A percentile compares a stretch with the other conserved stretches of the same genome.
phyloP scores from a whole-genome alignment of 2,113 vertebrate genomes.

The Antechinus stuartii region DNA sequence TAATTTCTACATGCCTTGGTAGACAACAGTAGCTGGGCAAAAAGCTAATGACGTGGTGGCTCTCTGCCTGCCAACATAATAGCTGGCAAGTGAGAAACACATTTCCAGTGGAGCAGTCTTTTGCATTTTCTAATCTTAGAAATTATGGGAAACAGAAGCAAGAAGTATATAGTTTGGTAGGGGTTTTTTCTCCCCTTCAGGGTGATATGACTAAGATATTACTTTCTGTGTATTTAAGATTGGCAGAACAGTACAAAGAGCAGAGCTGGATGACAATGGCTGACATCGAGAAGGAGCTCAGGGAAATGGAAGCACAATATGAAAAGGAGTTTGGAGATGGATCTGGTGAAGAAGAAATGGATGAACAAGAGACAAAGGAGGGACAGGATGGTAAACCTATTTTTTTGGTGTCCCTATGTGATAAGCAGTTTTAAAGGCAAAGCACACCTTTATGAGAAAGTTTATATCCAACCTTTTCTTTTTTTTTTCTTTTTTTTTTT shows the following conservation, averaged over 20 bases:
- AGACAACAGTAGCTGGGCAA: neutral
- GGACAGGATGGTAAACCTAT: conserved; percentile 74
- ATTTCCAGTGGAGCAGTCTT: neutral
- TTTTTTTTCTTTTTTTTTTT: too few relatives aligned
- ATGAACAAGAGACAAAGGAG: conserved; percentile 79
- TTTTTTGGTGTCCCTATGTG: neutral
- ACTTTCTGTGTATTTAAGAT: conserved; percentile 80
- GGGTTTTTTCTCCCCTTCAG: neutral
- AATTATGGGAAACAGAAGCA: neutral
- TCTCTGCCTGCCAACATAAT: neutral
- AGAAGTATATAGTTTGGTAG: neutral
- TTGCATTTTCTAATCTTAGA: neutral
- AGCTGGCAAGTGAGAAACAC: neutral
- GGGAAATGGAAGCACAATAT: conserved; percentile 95
- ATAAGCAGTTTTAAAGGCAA: neutral
- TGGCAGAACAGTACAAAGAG: conserved; percentile 94
- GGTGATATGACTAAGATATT: conserved; percentile 8
- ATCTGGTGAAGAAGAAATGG: conserved; percentile 79
- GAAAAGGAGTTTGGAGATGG: conserved; percentile 94
- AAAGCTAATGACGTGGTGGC: neutral
- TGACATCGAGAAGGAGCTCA: conserved; percentile 93
- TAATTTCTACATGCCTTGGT: neutral
- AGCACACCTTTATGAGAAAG: neutral
- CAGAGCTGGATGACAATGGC: conserved; percentile 96
- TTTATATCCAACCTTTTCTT: neutral